Conservation (phyloP, 30 jellyfish, hydroid and myxozoan species). For the Clytia hemisphaerica region DNA sequence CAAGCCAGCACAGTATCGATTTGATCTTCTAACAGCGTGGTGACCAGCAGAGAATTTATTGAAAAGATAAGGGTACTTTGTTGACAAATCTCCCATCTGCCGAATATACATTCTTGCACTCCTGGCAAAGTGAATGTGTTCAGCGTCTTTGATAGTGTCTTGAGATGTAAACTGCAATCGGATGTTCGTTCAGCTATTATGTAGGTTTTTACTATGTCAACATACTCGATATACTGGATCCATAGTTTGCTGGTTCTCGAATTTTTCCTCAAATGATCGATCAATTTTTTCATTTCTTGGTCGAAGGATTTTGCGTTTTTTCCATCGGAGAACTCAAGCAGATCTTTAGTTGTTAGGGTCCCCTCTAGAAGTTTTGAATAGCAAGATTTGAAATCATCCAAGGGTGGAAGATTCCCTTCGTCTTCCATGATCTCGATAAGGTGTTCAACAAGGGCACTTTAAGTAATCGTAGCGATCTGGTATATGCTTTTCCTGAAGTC, state of each 20-base stretch:
- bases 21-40: slow-evolving; percentile 28
- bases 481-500: too few species aligned
- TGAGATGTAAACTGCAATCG: slow-evolving; percentile 39
- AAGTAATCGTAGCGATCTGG: slow-evolving; percentile 21
- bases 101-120: slow-evolving; percentile 19
- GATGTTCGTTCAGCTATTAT: slow-evolving; percentile 40
- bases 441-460: slow-evolving; percentile 13
- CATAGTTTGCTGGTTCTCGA: slow-evolving; percentile 42
- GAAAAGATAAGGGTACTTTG: background rate
- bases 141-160: slow-evolving; percentile 21
- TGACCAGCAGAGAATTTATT: slow-evolving; percentile 13
- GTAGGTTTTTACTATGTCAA: slow-evolving; percentile 20
- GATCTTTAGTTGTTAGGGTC: too few species aligned
- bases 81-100: slow-evolving; percentile 18
- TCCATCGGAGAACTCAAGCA: slow-evolving; percentile 20
- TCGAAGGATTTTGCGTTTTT: too few species aligned
- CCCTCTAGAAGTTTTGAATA: too few species aligned
- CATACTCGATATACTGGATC: slow-evolving; percentile 16
- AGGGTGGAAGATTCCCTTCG: too few species aligned
- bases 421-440: too few species aligned
- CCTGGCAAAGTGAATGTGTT: slow-evolving; percentile 47
- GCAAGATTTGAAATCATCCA: too few species aligned
- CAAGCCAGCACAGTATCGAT: slow-evolving; percentile 40
- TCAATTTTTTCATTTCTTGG: too few species aligned
- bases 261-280: background rate